These are phyloP conservation scores for Hybognathus amarus DNA, from an alignment of 2,797 vertebrate genomes.

Conservation along the genomic window DNA sequence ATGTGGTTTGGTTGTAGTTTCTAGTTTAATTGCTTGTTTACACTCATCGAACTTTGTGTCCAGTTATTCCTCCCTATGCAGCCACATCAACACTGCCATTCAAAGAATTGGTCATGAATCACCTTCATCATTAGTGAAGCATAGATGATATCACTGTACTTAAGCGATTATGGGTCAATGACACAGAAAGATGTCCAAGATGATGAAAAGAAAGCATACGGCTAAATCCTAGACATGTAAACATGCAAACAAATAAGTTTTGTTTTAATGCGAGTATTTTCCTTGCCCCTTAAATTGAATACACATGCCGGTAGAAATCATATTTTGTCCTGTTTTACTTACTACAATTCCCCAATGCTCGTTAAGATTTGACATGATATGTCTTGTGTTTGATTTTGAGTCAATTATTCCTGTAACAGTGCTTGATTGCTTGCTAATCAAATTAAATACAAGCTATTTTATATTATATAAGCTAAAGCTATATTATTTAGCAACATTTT, in stretches of 20 bases:
- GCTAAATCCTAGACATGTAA: slow-evolving; percentile 8
- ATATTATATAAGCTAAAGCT: not conserved
- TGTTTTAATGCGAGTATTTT: not conserved
- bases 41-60: not conserved
- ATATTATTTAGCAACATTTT: not conserved
- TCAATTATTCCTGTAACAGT: not conserved
- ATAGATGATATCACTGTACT: not conserved
- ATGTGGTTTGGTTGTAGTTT: slow-evolving; percentile 29
- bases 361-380: not conserved
- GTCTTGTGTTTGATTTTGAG: not conserved
- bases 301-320: not conserved
- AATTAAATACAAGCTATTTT: not conserved
- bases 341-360: not conserved
- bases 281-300: not conserved
- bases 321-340: not conserved
- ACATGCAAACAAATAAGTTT: not conserved
- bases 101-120: slow-evolving; percentile 27
- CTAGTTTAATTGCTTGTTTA: slow-evolving; percentile 37
- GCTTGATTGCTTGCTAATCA: not conserved
- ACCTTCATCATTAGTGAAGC: slow-evolving; percentile 15
- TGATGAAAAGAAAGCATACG: slow-evolving; percentile 13
- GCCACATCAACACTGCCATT: slow-evolving; percentile 10
- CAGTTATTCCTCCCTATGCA: not conserved
- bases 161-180: slow-evolving; percentile 16
- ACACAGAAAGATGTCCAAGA: slow-evolving; percentile 8